Conservation (phyloP, 2,797 vertebrate genomes). For the Melanotaenia pygmaea region DNA sequence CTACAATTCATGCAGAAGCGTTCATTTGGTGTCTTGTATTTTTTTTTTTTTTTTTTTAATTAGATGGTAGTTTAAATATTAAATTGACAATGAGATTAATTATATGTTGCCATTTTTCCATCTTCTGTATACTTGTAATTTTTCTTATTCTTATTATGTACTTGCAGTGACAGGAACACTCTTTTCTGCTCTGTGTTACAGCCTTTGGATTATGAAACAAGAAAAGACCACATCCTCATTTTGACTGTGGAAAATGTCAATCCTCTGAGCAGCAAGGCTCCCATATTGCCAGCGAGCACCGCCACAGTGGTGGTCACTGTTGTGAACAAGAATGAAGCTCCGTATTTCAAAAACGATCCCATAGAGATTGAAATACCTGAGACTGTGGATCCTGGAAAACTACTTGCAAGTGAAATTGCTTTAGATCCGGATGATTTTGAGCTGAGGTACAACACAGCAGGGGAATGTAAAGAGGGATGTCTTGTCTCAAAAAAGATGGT, state of each 20-base stretch:
- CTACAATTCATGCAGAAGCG: not conserved
- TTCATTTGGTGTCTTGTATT: not conserved
- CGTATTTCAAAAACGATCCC: conserved; percentile 87
- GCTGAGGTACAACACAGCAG: conserved; percentile 80
- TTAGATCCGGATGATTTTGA: conserved; percentile 89
- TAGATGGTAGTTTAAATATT: not conserved
- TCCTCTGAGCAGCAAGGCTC: conserved; percentile 79
- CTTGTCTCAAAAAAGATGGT: not conserved
- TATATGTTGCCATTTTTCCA: not conserved
- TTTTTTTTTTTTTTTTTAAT: not conserved
- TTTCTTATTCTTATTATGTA: not conserved
- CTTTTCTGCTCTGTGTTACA: conserved; percentile 60
- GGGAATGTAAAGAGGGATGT: not conserved
- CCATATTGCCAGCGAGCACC: conserved; percentile 72
- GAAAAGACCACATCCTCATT: conserved; percentile 74
- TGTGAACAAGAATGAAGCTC: conserved; percentile 90
- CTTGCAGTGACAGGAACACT: not conserved
- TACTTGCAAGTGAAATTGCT: conserved; percentile 84
- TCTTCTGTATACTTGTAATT: not conserved
- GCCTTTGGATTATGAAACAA: conserved; percentile 90
- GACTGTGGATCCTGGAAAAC: conserved; percentile 84
- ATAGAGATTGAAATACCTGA: conserved; percentile 86
- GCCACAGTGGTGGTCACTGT: conserved; percentile 85
- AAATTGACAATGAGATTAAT: not conserved
- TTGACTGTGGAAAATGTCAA: conserved; percentile 86